Evolutionary conservation across 1,140 invertebrate species (phyloP), one percentile per base, ranked within the genome.

Genomic region (Drosophila arawakana): DNA sequence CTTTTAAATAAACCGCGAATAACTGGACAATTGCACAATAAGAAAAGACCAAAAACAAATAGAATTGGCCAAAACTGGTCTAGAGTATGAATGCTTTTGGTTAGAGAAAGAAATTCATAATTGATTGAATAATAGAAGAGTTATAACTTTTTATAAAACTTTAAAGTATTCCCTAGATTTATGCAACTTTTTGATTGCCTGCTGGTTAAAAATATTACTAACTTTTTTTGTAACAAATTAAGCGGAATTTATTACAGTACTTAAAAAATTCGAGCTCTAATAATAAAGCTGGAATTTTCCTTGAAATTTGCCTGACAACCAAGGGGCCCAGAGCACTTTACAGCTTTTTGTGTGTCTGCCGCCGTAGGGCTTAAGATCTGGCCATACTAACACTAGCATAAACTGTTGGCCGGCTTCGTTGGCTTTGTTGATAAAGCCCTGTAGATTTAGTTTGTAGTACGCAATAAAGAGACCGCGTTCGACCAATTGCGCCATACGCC

Each of bases 401-500:
- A 21, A 47, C 66, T 46, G 61, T 74, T 68, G 70, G 76, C 43
- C 30, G 41, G 55, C 9, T 30, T 30, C 25, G 25, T 5, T 30
- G 49, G 41, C 50, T 73, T 69, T 52, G 30, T 10, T 73, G 70
- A 73, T 83, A 80, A 83, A 72, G 61, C 75, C 70, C 49, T 49
- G 6, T 62, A 59, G 67, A 62, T 67, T 78, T 67, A 25, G 9
- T 50, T 76, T 65, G 43, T 58, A 72, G 63, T 66, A 50, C 61
- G 72, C 21, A 50, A 79, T 69, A 82, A 85, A 88, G 39, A 74
- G 44, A 44, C 82, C 82, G 82, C 83, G 35, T 43, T 73, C 81
- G 82, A 46, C 72, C 69, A 88, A 88, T 88, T 83, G 82, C 80
- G 81, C 80, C 82, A 82, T 74, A 73, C 46, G 34, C 21, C 44